These are phyloP conservation scores for Blastomussa wellsi DNA, from an alignment of 92 coral and sea anemone genomes.

Conservation along the genomic window DNA sequence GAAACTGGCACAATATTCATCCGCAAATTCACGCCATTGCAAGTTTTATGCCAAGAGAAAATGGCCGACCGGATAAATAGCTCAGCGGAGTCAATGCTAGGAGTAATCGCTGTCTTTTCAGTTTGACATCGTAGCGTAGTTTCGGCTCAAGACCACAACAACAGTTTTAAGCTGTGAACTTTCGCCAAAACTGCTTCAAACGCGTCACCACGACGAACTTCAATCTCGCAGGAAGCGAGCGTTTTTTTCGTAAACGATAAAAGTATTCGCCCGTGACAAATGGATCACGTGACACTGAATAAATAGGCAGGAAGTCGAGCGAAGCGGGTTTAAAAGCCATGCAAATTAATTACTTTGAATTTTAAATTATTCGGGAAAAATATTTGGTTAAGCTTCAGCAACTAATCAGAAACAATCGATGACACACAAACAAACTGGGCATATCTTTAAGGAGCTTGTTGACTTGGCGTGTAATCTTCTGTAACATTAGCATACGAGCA, in stretches of 20 bases:
- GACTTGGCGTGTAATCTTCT: neutral
- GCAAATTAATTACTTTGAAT: neutral
- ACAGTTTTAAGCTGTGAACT: neutral
- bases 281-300: constrained; percentile 33
- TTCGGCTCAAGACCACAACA: neutral
- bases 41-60: constrained; percentile 17
- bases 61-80: constrained; percentile 39
- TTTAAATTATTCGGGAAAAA: constrained; percentile 9
- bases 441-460: constrained; percentile 12
- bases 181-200: neutral
- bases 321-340: neutral
- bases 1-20: constrained; percentile 26
- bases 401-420: constrained; percentile 12
- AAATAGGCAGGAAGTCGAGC: constrained; percentile 11
- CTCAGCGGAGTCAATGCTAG: neutral
- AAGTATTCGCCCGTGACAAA: constrained; percentile 49
- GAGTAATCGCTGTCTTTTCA: constrained; percentile 8
- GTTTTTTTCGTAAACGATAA: constrained; percentile 18
- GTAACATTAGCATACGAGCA: constrained; percentile 23
- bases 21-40: constrained; percentile 28
- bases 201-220: neutral
- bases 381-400: constrained; percentile 4
- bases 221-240: constrained; percentile 34
- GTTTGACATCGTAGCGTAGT: neutral
- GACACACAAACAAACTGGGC: constrained; percentile 24